Conservation (phyloP, 2,888 invertebrate genomes). For the Acanthosepion esculentum region DNA sequence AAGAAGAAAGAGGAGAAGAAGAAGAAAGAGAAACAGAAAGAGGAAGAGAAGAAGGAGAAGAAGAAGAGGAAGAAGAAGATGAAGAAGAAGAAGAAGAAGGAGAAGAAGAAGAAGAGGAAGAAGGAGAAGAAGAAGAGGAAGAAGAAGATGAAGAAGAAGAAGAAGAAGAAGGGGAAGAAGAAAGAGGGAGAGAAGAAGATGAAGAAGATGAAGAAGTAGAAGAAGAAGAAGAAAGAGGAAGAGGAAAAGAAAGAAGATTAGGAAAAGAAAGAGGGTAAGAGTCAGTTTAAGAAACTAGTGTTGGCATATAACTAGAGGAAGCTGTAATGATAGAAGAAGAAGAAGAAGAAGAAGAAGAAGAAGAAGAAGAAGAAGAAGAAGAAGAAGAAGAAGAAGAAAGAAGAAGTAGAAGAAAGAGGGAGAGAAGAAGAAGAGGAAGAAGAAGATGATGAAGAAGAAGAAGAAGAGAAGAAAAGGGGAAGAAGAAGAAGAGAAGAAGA, state of each 20-base stretch:
- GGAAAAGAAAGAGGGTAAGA: not conserved
- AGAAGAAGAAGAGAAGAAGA: too few relatives aligned
- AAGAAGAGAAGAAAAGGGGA: too few relatives aligned
- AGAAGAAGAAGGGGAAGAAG: not conserved
- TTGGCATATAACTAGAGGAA: not conserved
- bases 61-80: too few relatives aligned
- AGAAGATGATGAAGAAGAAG: too few relatives aligned
- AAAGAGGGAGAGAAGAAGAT: not conserved
- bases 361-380: not conserved
- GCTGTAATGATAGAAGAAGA: too few relatives aligned
- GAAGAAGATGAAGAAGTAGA: not conserved
- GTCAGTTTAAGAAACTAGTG: not conserved
- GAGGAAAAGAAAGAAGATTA: not conserved
- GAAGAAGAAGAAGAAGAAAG: not conserved
- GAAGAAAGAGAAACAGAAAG: rapidly evolving
- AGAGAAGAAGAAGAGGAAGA: not conserved
- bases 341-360: not conserved
- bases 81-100: too few relatives aligned
- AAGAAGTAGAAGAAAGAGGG: too few relatives aligned
- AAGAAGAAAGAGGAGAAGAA: too few relatives aligned
- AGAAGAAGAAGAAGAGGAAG: too few relatives aligned
- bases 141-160: too few relatives aligned
- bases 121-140: not conserved
- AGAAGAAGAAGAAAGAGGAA: not conserved
- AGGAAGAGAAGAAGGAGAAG: too few relatives aligned